Evolutionary conservation across 2,888 invertebrate genomes (phyloP), one percentile per base, ranked within the genome.

Genomic region (Calameuta idolon): DNA sequence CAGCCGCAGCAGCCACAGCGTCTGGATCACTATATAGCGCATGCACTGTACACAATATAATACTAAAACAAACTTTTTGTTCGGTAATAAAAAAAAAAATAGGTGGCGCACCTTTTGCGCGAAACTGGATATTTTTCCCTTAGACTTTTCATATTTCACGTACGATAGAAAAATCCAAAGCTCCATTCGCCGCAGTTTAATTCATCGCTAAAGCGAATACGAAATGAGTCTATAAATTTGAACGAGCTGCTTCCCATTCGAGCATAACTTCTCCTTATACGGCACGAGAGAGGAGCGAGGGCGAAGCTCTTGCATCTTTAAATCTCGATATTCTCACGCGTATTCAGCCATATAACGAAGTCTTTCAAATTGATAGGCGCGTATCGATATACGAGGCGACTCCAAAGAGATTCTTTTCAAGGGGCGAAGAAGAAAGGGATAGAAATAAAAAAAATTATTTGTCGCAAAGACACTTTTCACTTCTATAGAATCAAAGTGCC

Each of bases 171-270:
- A 55, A 55, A 55, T 55, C 23, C 23, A 12, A 31, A 71, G 31
- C 33, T 12, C 71, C 71, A 12, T 34, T 31, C 71, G 71, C 71
- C 71, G 33, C 71, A 81, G 79, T 82, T 83, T 82, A 83, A 85
- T 83, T 82, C 79, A 81, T 79, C 76, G 79, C 77, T 74, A 81
- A 79, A 80, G 81, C 80, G 83, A 83, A 81, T 82, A 79, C 75
- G 75, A 81, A 82, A 83, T 80, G 82, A 82, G 31, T 69, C 37
- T 82, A 83, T 81, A 81, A 80, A 83, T 81, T 82, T 83, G 81
- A 81, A 82, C 80, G 80, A 82, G 79, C 79, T 77, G 80, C 77
- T 80, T 79, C 75, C 77, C 71, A 69, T 33, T 75, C 69, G 69
- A 75, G 69, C 75, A 33, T 68, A 75, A 75, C 75, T 55, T 23